Evolutionary conservation across 2,797 vertebrate species (phyloP).

Genomic region (Myripristis jacobus): DNA sequence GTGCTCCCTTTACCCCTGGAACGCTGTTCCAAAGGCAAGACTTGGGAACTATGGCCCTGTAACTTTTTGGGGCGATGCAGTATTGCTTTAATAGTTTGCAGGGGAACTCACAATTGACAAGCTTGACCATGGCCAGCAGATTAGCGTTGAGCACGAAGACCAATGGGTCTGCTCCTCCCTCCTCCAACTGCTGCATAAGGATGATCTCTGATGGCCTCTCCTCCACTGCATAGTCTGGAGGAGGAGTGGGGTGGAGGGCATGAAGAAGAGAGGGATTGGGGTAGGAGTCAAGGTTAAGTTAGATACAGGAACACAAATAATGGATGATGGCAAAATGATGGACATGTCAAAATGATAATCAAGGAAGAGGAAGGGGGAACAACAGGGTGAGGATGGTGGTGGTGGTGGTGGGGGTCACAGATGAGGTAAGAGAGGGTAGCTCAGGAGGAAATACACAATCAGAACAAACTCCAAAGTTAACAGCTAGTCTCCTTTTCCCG

Average conservation of each 20-base stretch:
- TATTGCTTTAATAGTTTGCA: too few relatives aligned
- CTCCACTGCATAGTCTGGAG: constrained; percentile 95
- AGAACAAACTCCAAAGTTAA: not conserved
- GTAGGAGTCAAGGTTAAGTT: constrained; percentile 33
- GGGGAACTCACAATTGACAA: constrained; percentile 95
- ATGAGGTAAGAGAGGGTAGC: constrained; percentile 9
- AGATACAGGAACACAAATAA: not conserved
- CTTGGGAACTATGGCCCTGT: too few relatives aligned
- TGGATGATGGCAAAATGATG: constrained; percentile 13
- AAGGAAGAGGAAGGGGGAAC: not conserved
- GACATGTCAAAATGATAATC: constrained; percentile 25
- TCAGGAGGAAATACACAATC: constrained; percentile 2
- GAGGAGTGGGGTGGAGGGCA: not conserved
- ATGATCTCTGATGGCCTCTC: constrained; percentile 95
- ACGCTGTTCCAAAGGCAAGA: too few relatives aligned
- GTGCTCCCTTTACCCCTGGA: too few relatives aligned
- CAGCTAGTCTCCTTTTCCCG: not conserved
- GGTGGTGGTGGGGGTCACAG: constrained; percentile 13
- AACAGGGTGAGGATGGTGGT: constrained; percentile 30
- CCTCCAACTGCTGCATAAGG: constrained; percentile 97
- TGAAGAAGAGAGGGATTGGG: not conserved
- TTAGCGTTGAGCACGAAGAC: constrained; percentile 99
- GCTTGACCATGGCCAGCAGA: constrained; percentile 97
- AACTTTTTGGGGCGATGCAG: too few relatives aligned
- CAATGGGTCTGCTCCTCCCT: constrained; percentile 93